Evolutionary conservation across 2,888 invertebrate species (phyloP), one percentile per base, ranked within the genome.

Genomic region (Aphodius granarius): DNA sequence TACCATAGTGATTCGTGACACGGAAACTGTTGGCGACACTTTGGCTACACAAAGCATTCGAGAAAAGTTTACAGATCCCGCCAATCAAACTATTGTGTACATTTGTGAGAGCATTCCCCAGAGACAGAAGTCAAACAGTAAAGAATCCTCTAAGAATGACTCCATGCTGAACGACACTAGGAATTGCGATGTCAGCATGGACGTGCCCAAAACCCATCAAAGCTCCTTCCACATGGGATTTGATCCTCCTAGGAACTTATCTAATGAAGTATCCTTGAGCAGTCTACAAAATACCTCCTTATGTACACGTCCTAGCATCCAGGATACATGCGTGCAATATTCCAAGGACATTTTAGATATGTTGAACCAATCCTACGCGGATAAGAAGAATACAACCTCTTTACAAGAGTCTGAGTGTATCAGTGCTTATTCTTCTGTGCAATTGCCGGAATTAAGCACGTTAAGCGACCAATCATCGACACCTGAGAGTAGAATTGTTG

Each of bases 61-160:
- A 64, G 77, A 77, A 68, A 77, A 77, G 22, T 74, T 72, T 18
- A 72, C 75, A 19, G 77, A 77, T 73, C 77, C 77, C 3, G 22
- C 70, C 13, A 77, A 77, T 64, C 77, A 77, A 23, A 77, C 77
- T 16, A 73, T 77, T 6, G 74, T 77, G n/a, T 77, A 77, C 70
- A 77, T 77, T 5, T 77, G 77, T 63, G 77, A 77, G 62, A 74
- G 63, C 19, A 71, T 66, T 2, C 20, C 73, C 19, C 73, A 72
- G 4, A 66, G 66, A 63, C 72, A 71, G 9, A 73, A 66, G 66
- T 20, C 62, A 2, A 73, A 73, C 2, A 76, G 62, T 22, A 71
- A 63, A 5, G 66, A 72, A 6, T 13, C 5, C 63, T 66, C 72
- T 13, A 72, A 68, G 16, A 5, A 68, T 17, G 71, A 72, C 17